Conservation (phyloP, 2,888 invertebrate genomes). For the Phanerotoma sp. region DNA sequence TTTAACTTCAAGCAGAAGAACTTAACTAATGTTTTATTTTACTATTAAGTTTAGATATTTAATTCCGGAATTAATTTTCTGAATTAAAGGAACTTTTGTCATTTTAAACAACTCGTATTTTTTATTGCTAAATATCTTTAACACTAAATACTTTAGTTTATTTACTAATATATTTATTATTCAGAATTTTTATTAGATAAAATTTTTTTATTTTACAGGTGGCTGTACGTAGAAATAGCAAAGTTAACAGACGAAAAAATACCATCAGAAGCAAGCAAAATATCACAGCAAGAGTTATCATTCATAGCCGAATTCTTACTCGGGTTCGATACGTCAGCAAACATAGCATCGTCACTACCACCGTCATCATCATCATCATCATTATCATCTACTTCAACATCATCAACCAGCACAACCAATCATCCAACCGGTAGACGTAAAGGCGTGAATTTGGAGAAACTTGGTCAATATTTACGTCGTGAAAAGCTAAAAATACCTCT, state of each 20-base stretch:
- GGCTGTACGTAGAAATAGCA: slow-evolving; percentile 87
- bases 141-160: too few species aligned
- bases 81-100: too few species aligned
- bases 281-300: slow-evolving; percentile 86
- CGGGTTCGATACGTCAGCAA: slow-evolving; percentile 61
- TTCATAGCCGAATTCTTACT: slow-evolving; percentile 89
- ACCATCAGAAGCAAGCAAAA: slow-evolving; percentile 78
- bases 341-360: background rate
- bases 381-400: background rate
- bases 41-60: too few species aligned
- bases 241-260: slow-evolving; percentile 81
- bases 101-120: too few species aligned
- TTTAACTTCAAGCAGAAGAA: too few species aligned
- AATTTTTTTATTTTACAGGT: slow-evolving; percentile 60
- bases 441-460: slow-evolving; percentile 75
- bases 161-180: too few species aligned
- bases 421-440: slow-evolving; percentile 46
- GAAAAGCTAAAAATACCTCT: slow-evolving; percentile 68
- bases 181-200: background rate
- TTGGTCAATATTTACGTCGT: slow-evolving; percentile 80
- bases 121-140: too few species aligned
- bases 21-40: too few species aligned
- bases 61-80: too few species aligned
- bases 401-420: slow-evolving; percentile 48
- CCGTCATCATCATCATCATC: too few species aligned